Evolutionary conservation across 1,140 invertebrate genomes (phyloP).

Genomic region (Pogonomyrmex barbatus): DNA sequence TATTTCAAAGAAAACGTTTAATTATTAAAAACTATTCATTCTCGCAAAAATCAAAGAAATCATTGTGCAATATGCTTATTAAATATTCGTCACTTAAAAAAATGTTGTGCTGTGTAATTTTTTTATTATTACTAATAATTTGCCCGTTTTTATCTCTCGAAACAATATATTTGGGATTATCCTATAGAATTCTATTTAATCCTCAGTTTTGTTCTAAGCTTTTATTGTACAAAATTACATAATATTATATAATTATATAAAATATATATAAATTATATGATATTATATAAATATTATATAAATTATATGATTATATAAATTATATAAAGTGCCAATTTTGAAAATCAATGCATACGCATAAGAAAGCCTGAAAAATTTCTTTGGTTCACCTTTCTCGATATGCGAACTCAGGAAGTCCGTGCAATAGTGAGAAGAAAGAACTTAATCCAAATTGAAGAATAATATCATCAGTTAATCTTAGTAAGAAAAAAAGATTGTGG

Average conservation of each 20-base stretch:
- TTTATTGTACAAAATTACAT: neutral
- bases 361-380: constrained; percentile 32
- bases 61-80: neutral
- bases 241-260: too few species aligned
- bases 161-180: neutral
- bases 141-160: neutral
- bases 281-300: neutral
- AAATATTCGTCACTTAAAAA: neutral
- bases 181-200: neutral
- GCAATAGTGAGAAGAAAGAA: constrained; percentile 51
- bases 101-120: constrained; percentile 11
- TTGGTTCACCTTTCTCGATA: constrained; percentile 44
- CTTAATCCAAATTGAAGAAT: constrained; percentile 77
- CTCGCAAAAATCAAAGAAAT: neutral
- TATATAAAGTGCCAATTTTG: neutral
- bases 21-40: neutral
- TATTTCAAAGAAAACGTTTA: neutral
- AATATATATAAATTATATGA: too few species aligned
- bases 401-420: constrained; percentile 36
- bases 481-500: constrained; percentile 50
- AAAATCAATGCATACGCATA: neutral
- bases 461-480: constrained; percentile 72
- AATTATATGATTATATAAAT: neutral
- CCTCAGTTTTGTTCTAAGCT: neutral
- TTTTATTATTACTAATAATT: neutral